Evolutionary conservation across 2,113 vertebrate genomes (phyloP).

Genomic region (Morone chrysops): DNA sequence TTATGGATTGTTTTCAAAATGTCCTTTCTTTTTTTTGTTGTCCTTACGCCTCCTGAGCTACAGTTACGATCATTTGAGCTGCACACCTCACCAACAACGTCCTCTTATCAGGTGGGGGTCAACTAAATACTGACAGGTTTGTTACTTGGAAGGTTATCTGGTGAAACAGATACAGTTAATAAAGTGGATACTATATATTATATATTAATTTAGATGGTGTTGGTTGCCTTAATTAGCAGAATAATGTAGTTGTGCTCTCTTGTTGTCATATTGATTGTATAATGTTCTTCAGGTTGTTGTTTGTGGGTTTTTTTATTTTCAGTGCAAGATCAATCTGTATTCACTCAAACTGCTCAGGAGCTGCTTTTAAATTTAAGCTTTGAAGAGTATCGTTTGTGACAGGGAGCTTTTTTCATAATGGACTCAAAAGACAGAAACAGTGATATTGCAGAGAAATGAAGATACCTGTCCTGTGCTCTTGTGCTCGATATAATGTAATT

Average conservation of each 20-base stretch:
- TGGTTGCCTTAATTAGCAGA: slow-evolving; percentile 3
- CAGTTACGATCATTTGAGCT: neutral
- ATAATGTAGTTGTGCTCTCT: neutral
- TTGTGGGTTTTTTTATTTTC: neutral
- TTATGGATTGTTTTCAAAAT: neutral
- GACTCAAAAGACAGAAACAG: neutral
- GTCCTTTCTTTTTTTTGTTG: neutral
- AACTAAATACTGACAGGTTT: neutral
- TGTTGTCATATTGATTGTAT: neutral
- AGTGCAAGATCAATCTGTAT: neutral
- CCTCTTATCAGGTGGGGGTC: neutral
- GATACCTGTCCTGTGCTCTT: neutral
- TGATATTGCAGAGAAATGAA: neutral
- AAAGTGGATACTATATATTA: neutral
- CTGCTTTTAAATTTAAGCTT: neutral
- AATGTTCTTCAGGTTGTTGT: slow-evolving; percentile 25
- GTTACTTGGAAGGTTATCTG: neutral
- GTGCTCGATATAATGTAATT: slow-evolving; percentile 11
- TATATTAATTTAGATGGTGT: neutral
- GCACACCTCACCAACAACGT: neutral
- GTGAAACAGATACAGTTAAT: neutral
- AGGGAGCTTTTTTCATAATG: slow-evolving; percentile 20
- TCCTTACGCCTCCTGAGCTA: neutral
- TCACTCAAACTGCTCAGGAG: slow-evolving; percentile 3
- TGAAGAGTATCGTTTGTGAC: slow-evolving; percentile 19